These are phyloP conservation scores for Sebastiscus tertius DNA, from an alignment of 2,797 vertebrate species.

Conservation along the genomic window DNA sequence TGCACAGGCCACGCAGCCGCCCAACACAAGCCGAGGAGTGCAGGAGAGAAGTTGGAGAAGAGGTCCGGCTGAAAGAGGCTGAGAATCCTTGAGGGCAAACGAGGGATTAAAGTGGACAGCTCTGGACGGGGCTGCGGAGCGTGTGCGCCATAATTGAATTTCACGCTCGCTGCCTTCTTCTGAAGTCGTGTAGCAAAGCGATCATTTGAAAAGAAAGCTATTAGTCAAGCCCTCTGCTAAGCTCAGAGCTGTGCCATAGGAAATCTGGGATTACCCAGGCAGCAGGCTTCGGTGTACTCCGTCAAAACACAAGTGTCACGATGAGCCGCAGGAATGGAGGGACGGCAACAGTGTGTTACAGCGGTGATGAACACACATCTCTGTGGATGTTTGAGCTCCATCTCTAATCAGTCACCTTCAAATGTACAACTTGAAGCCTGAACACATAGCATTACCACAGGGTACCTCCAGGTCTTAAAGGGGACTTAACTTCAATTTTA, in stretches of 20 bases:
- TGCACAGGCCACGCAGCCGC: constrained; percentile 1
- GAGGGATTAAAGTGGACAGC: constrained; percentile 85
- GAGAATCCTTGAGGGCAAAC: constrained; percentile 75
- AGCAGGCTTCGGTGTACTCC: constrained; percentile 60
- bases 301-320: constrained; percentile 74
- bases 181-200: constrained; percentile 95
- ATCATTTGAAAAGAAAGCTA: constrained; percentile 92
- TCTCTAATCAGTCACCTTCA: not conserved
- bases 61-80: constrained; percentile 46
- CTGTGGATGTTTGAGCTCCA: not conserved
- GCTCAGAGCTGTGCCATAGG: constrained; percentile 72
- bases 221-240: constrained; percentile 82
- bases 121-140: constrained; percentile 87
- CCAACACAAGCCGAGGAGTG: constrained; percentile 1
- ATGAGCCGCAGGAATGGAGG: constrained; percentile 41
- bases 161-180: constrained; percentile 91
- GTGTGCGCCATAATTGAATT: constrained; percentile 93
- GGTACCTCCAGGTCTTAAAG: no score
- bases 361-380: not conserved
- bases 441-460: not conserved
- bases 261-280: constrained; percentile 81
- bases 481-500: no score
- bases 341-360: constrained; percentile 29
- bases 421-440: not conserved
- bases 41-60: constrained; percentile 26